These are phyloP conservation scores for Phymanthus crucifer DNA, from an alignment of 92 coral and sea anemone species.

Conservation along the genomic window DNA sequence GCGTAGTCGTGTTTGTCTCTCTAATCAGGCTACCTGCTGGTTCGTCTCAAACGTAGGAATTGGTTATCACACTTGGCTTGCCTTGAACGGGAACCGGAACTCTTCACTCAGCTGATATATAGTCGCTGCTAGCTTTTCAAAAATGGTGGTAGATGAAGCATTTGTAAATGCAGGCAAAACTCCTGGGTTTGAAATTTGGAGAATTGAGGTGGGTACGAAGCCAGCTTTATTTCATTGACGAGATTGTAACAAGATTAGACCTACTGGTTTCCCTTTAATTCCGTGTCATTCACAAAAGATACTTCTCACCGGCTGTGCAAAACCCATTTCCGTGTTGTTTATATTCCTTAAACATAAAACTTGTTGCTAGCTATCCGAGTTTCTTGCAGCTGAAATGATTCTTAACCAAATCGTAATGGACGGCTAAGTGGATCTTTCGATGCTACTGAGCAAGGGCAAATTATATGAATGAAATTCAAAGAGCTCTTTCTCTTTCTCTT, in stretches of 20 bases:
- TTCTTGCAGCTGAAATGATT: background rate
- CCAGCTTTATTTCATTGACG: background rate
- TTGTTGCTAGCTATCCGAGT: background rate
- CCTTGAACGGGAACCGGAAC: background rate
- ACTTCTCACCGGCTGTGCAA: background rate
- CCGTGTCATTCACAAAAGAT: background rate
- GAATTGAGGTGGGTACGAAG: slow-evolving; percentile 79
- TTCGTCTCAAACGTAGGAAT: background rate
- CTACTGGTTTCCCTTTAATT: background rate
- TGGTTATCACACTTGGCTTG: background rate
- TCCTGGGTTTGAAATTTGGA: slow-evolving; percentile 91
- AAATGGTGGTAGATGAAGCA: slow-evolving; percentile 91
- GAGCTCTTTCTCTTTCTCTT: background rate
- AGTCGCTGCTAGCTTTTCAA: background rate
- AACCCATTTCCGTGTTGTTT: background rate
- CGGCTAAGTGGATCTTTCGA: background rate
- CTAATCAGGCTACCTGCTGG: background rate
- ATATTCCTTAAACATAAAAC: background rate
- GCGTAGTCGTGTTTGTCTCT: background rate
- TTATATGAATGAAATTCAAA: background rate
- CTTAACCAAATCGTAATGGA: background rate
- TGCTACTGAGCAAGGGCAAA: background rate
- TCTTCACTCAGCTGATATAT: background rate
- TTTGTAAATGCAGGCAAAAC: slow-evolving; percentile 83
- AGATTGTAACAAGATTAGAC: background rate